Conservation (phyloP, 2,888 invertebrate genomes). For the Papilio demoleus region DNA sequence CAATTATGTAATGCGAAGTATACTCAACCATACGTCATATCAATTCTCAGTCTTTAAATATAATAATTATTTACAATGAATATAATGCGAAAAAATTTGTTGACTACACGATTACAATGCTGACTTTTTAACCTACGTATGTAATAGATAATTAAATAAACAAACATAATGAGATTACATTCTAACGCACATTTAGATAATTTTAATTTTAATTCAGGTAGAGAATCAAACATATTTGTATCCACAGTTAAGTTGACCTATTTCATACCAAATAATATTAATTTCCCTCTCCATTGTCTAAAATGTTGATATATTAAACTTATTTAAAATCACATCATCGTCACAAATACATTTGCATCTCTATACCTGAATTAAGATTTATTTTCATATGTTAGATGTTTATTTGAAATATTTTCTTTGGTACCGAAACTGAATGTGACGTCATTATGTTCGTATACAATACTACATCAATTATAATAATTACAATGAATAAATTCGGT, state of each 20-base stretch:
- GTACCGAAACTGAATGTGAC: neutral
- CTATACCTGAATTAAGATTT: neutral
- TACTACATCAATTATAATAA: conserved; percentile 18
- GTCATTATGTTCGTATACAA: neutral
- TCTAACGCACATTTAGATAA: neutral
- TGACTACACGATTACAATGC: conserved; percentile 4
- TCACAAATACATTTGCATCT: neutral
- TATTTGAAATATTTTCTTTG: neutral
- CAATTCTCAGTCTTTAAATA: conserved; percentile 36
- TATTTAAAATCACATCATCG: no score
- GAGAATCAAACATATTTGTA: neutral
- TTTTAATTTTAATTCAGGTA: neutral
- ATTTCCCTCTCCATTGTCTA: neutral
- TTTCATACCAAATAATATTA: neutral
- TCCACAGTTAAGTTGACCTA: neutral
- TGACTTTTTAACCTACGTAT: conserved; percentile 5
- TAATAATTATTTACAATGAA: conserved; percentile 5
- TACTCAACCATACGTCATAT: conserved; percentile 21
- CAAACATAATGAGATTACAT: conserved; percentile 1
- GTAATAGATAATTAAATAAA: conserved; percentile 1
- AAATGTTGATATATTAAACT: no score
- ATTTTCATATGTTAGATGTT: neutral
- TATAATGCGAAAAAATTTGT: conserved; percentile 3
- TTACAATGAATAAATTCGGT: conserved; percentile 26
- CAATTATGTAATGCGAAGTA: conserved; percentile 6